A percentile compares a stretch with the other conserved stretches of the same genome.
Conservation (phyloP, 2,888 invertebrate genomes). For the Drosophila prostipennis region DNA sequence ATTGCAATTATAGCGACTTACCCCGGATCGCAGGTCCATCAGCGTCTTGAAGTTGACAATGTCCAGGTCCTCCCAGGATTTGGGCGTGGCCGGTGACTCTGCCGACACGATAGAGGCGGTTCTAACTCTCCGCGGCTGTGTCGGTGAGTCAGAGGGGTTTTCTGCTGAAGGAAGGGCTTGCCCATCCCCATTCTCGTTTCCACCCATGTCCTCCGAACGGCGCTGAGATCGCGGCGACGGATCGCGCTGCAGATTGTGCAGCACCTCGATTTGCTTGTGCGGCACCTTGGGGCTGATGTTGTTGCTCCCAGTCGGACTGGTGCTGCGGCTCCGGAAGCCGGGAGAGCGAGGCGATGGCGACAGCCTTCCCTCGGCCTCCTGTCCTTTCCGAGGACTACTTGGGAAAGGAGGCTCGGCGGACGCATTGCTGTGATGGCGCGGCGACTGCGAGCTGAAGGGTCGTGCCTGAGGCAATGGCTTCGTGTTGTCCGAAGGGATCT, state of each 20-base stretch:
- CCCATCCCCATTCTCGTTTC: background rate
- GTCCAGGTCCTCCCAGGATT: conserved; percentile 87
- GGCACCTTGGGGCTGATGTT: conserved; percentile 83
- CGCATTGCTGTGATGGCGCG: background rate
- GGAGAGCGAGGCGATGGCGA: conserved; percentile 74
- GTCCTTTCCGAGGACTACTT: conserved; percentile 34
- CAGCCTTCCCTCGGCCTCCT: conserved; percentile 34
- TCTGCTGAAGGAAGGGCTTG: background rate
- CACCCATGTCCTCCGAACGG: conserved; percentile 51
- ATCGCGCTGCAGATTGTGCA: conserved; percentile 89
- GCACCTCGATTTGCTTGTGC: conserved; percentile 88
- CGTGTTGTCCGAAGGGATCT: conserved; percentile 83
- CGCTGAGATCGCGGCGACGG: conserved; percentile 86
- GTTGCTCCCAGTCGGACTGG: conserved; percentile 85
- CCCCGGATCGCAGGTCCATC: conserved; percentile 89
- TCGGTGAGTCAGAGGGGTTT: conserved; percentile 35
- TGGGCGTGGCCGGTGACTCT: conserved; percentile 68
- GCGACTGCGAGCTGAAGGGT: conserved; percentile 28
- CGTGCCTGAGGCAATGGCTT: conserved; percentile 71
- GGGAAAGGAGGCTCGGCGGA: background rate
- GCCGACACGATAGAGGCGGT: conserved; percentile 54
- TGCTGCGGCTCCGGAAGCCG: conserved; percentile 68
- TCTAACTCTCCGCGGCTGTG: conserved; percentile 1
- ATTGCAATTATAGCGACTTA: conserved; percentile 79
- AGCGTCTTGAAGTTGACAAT: conserved; percentile 87